Base-by-base conservation (phyloP, 2,113 vertebrate genomes). In the Corythornis madagascariensis region DNA sequence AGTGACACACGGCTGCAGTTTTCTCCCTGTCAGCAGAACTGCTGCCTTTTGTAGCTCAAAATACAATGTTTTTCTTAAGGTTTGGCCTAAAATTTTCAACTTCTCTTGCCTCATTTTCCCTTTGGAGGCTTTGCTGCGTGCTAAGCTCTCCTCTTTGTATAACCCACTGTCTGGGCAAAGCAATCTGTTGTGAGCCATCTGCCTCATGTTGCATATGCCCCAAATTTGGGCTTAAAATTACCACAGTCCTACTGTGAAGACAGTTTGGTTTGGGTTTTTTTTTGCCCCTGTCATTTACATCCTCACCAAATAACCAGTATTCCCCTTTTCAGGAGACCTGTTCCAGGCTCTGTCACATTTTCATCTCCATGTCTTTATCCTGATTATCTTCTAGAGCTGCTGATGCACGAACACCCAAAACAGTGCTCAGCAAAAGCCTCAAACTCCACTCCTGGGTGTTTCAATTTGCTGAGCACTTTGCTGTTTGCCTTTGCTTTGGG, bases 401-500 rank as follows among this genome's bases (percentile, higher is more conserved):
- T 52, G 52, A n/a, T 78, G 40, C 12, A 6, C 0, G 0, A 12
- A 16, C 19, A 31, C 16, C 16, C 28, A 50, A 73, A 86, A 42
- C 33, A 25, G 25, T 7, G 2, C 20, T 56, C 70, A 69, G 35
- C 35, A 60, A 66, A 83, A 91, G 35, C 42, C 75, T 21, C 4
- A 0, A 18, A 80, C 60, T 73, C 33, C 35, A 12, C 18, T 91
- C 24, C 26, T 3, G 10, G 47, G 22, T 31, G 6, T 59, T 91
- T 77, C 47, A 67, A 77, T 77, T 64, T 56, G 69, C 69, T 42
- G 35, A 64, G 9, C 19, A 77, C 43, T 28, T 77, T 83, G 38
- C 43, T 85, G 17, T 74, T 93, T 94, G 65, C 52, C 73, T 89
- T 89, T 80, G 25, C 8, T 63, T 56, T 52, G 83, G 72, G 90